Base-by-base conservation (phyloP, 2,888 invertebrate species). In the Lomographa bimaculata region DNA sequence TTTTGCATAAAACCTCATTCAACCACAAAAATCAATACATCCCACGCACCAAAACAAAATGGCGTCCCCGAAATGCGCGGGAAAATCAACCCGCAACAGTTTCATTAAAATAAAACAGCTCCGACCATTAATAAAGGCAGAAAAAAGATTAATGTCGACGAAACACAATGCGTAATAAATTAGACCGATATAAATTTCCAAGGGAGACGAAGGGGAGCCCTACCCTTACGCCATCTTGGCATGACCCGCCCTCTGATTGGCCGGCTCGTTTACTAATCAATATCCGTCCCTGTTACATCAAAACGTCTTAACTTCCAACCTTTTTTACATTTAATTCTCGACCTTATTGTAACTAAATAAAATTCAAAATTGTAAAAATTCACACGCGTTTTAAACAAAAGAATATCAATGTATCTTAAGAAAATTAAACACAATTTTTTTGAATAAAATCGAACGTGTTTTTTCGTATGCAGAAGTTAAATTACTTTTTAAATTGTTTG, bases 71-170 rank as follows among this genome's bases (percentile, higher is more conserved):
- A 60, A 64, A 62, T 54, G 65, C 68, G 68, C 70, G 68, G 66
- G 71, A 70, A 74, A 72, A 62, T 56, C 64, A 54, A 52, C 51
- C 57, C 58, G 46, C 48, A 57, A 52, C 48, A 49, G 60, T 83
- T 85, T 87, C 85, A 86, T 87, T 87, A 87, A 85, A 87, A 86
- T 85, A 85, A 86, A 86, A 84, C 80, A 73, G 66, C 48, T 48
- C 40, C 36, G 47, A 77, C 81, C 85, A 86, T 86, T 89, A 86
- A 89, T 86, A 86, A 83, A 81, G 72, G 79, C 50, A 65, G 75
- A 80, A 78, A 80, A 81, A 87, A 89, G 87, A 87, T 89, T 86
- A 89, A 89, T 89, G 87, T 84, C 77, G 61, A 66, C 34, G 35
- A 51, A 64, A 69, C 70, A 87, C 87, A 87, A 87, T 81, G 77